These are phyloP conservation scores for Doryteuthis pealeii DNA, from an alignment of 1,140 invertebrate genomes.

Conservation along the genomic window DNA sequence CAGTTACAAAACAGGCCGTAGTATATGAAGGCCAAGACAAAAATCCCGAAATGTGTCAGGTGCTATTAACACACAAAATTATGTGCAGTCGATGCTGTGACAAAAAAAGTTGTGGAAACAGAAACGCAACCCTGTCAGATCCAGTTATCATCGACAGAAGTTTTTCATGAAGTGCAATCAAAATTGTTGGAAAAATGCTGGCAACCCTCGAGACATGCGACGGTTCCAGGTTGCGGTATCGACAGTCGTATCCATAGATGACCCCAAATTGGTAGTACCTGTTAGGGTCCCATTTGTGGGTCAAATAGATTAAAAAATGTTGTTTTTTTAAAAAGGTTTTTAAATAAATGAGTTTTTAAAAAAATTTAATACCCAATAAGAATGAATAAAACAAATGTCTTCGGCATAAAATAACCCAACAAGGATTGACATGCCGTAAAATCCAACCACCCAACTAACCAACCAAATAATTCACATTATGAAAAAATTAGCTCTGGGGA, in stretches of 20 bases:
- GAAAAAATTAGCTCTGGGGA: no score
- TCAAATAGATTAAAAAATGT: no score
- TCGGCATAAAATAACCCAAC: no score
- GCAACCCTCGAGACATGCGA: conserved; percentile 98
- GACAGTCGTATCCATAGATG: conserved; percentile 92
- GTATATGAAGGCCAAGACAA: conserved; percentile 99
- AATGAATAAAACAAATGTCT: no score
- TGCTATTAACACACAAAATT: conserved; percentile 97
- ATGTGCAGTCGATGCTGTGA: conserved; percentile 99
- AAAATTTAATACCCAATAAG: no score
- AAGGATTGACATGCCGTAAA: no score
- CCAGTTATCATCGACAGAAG: conserved; percentile 99
- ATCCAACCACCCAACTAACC: no score
- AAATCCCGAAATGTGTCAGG: conserved; percentile 99
- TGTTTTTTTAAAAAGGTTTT: no score
- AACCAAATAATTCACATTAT: conserved; percentile 98
- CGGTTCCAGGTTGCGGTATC: conserved; percentile 99
- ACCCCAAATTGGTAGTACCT: conserved; percentile 90
- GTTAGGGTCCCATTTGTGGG: no score
- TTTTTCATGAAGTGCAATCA: no score
- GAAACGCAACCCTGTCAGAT: conserved; percentile 99
- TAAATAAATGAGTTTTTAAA: no score
- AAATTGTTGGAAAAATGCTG: conserved; percentile 99
- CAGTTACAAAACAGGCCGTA: conserved; percentile 98
- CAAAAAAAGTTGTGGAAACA: conserved; percentile 99